phyloP scores from a whole-genome alignment of 2,113 vertebrate species.

The Castor canadensis region DNA sequence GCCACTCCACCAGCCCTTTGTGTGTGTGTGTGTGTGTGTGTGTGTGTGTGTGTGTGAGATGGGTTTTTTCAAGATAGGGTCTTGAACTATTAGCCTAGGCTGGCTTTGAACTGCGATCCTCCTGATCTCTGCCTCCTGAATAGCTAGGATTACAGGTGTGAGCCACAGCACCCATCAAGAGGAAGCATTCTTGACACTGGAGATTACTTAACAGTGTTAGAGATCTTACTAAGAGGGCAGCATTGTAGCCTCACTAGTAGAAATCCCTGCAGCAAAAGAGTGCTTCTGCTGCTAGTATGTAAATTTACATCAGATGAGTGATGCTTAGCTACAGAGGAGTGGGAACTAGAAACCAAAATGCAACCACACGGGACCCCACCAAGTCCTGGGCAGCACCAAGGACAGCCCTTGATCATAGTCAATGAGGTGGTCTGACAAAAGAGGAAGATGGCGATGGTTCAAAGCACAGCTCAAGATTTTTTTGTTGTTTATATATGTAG shows the following conservation, averaged over 20 bases:
- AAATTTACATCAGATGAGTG: neutral
- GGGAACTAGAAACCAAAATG: neutral
- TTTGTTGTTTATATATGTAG: rapidly evolving
- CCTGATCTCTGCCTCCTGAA: too few relatives aligned
- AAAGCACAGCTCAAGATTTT: neutral
- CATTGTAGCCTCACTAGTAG: neutral
- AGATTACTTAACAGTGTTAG: too few relatives aligned
- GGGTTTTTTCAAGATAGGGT: too few relatives aligned
- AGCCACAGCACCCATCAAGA: too few relatives aligned
- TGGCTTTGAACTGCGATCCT: too few relatives aligned
- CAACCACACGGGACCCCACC: neutral
- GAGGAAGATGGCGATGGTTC: neutral
- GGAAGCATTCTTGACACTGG: neutral
- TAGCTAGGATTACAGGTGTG: too few relatives aligned
- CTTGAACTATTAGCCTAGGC: too few relatives aligned
- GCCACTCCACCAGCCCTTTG: too few relatives aligned
- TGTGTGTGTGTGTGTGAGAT: too few relatives aligned
- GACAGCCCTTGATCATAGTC: too few relatives aligned
- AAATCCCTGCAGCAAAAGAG: neutral
- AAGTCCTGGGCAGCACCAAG: neutral
- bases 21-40: too few relatives aligned
- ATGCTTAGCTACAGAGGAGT: neutral
- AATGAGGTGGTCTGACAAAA: neutral
- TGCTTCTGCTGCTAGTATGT: neutral
- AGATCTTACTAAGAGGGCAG: neutral